Conservation (phyloP, 1,140 invertebrate species). For the Hestina assimilis region DNA sequence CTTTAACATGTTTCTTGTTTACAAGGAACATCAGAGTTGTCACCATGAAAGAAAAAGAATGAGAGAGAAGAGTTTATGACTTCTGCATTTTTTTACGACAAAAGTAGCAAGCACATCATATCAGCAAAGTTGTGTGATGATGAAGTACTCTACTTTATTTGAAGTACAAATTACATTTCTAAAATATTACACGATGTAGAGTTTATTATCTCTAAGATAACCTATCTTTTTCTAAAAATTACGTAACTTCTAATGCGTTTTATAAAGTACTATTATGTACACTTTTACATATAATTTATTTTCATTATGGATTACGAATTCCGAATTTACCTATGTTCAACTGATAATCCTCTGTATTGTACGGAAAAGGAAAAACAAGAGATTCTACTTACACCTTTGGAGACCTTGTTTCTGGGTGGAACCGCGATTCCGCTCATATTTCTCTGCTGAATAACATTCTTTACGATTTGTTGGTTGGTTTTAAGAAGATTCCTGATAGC, state of each 20-base stretch:
- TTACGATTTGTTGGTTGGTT: conserved; percentile 43
- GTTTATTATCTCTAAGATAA: background rate
- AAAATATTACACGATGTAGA: no score
- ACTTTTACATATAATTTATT: background rate
- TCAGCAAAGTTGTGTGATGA: no score
- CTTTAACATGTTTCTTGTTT: no score
- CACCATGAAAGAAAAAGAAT: no score
- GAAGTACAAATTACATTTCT: no score
- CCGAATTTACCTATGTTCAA: background rate
- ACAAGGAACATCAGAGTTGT: no score
- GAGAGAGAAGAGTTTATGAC: no score
- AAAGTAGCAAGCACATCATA: no score
- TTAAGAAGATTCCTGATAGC: conserved; percentile 51
- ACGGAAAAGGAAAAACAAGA: background rate
- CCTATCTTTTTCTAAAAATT: conserved; percentile 1
- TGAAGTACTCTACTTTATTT: no score
- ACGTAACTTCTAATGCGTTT: background rate
- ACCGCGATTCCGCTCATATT: conserved; percentile 55
- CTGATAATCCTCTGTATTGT: background rate
- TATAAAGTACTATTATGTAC: background rate
- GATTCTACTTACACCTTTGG: conserved; percentile 51
- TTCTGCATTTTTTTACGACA: no score
- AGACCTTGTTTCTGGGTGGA: conserved; percentile 54
- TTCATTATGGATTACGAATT: background rate
- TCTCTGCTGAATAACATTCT: conserved; percentile 53